Percentiles rank a stretch among this genome's conserved stretches.
Evolutionary conservation across 2,888 invertebrate genomes (phyloP).

Genomic region (Nemapogon koenigi): DNA sequence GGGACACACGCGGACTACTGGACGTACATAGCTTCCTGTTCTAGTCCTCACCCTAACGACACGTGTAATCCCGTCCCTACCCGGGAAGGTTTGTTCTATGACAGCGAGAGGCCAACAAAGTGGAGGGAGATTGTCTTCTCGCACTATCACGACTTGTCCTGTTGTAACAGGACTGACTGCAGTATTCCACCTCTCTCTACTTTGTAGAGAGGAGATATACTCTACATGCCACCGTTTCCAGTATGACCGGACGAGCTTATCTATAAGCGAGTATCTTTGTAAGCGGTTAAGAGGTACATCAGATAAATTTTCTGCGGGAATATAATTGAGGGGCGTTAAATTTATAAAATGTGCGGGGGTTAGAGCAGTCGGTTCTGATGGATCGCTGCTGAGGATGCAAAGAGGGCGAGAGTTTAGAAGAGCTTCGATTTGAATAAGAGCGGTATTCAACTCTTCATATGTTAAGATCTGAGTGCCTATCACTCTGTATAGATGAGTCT

Average conservation of each 20-base stretch:
- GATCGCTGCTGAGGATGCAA: too few relatives aligned
- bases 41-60: too few relatives aligned
- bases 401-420: too few relatives aligned
- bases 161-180: too few relatives aligned
- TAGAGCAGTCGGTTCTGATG: too few relatives aligned
- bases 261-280: slow-evolving; percentile 2
- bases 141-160: too few relatives aligned
- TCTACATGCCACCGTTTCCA: slow-evolving; percentile 4
- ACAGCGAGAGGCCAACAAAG: too few relatives aligned
- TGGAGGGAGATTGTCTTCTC: too few relatives aligned
- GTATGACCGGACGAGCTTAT: not conserved
- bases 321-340: slow-evolving; percentile 2
- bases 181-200: not conserved
- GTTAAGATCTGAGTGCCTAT: not conserved
- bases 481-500: slow-evolving; percentile 7
- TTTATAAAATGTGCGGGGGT: slow-evolving; percentile 5
- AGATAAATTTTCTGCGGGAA: not conserved
- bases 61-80: too few relatives aligned
- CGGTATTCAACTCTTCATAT: slow-evolving; percentile 4
- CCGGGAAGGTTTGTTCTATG: too few relatives aligned
- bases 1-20: too few relatives aligned
- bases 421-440: slow-evolving; percentile 5
- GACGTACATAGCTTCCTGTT: too few relatives aligned
- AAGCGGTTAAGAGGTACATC: slow-evolving; percentile 1
- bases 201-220: slow-evolving; percentile 2